These are phyloP conservation scores for Melanchra persicariae DNA, from an alignment of 2,888 invertebrate species.

Conservation along the genomic window DNA sequence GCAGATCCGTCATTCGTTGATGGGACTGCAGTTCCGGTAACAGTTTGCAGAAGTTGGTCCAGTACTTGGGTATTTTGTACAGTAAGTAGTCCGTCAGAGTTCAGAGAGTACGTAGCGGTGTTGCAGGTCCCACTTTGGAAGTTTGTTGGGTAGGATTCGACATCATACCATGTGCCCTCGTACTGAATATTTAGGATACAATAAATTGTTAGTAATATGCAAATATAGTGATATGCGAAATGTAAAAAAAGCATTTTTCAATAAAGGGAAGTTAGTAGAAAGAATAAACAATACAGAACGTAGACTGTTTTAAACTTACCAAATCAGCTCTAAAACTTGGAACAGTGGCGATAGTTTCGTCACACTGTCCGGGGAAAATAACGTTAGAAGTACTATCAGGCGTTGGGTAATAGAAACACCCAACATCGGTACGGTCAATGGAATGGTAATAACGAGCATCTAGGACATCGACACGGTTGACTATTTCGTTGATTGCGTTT, in stretches of 20 bases:
- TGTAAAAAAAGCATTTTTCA: too few species aligned
- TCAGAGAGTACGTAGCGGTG: constrained; percentile 75
- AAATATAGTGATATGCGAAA: too few species aligned
- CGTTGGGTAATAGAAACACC: constrained; percentile 79
- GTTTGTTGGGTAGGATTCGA: constrained; percentile 80
- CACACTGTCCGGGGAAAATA: constrained; percentile 78
- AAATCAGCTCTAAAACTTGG: constrained; percentile 71
- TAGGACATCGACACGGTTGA: constrained; percentile 71
- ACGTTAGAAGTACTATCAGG: constrained; percentile 66
- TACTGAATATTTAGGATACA: constrained; percentile 72
- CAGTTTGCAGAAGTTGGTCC: constrained; percentile 74
- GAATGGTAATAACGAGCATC: constrained; percentile 73
- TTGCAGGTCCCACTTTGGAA: constrained; percentile 83
- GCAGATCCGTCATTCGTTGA: constrained; percentile 74
- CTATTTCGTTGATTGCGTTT: constrained; percentile 69
- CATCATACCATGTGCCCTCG: constrained; percentile 79
- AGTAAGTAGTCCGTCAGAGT: constrained; percentile 67
- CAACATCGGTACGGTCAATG: constrained; percentile 70
- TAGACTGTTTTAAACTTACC: constrained; percentile 66
- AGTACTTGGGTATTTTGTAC: constrained; percentile 82
- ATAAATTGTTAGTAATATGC: neutral
- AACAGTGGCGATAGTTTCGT: constrained; percentile 72
- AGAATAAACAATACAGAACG: neutral
- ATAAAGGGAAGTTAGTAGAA: too few species aligned
- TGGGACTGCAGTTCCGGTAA: constrained; percentile 75